Evolutionary conservation across 2,113 vertebrate genomes (phyloP).

Genomic region (Dipodomys merriami): DNA sequence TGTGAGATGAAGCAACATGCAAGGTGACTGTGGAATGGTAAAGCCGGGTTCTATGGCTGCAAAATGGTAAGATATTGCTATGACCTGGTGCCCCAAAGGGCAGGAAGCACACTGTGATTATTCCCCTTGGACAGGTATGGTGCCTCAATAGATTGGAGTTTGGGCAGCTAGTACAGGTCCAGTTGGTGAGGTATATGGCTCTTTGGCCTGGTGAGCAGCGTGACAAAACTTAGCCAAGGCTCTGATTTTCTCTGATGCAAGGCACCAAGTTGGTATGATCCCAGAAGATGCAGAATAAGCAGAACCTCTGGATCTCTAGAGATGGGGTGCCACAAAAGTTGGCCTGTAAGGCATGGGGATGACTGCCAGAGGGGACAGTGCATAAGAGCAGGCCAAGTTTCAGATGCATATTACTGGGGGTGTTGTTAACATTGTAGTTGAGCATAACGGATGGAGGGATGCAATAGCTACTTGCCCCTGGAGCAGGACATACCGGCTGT

Average conservation of each 20-base stretch:
- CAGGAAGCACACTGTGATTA: not conserved
- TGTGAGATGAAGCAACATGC: not conserved
- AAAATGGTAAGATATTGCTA: not conserved
- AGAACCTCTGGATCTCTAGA: not conserved
- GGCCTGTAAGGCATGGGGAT: not conserved
- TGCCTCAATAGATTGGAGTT: not conserved
- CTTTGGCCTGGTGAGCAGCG: not conserved
- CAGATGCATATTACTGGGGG: not conserved
- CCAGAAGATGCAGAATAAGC: not conserved
- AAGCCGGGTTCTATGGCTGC: not conserved
- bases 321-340: not conserved
- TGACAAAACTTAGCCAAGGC: not conserved
- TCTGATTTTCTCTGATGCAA: not conserved
- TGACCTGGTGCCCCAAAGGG: not conserved
- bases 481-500: not conserved
- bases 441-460: not conserved
- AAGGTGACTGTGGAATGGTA: not conserved
- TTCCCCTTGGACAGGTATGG: not conserved
- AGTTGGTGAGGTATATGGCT: not conserved
- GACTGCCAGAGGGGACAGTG: not conserved
- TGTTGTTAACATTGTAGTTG: not conserved
- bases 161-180: not conserved
- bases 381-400: not conserved
- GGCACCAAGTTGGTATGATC: not conserved
- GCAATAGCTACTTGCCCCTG: not conserved